Conservation (phyloP, 2,888 invertebrate species). For the Magallana nippona region DNA sequence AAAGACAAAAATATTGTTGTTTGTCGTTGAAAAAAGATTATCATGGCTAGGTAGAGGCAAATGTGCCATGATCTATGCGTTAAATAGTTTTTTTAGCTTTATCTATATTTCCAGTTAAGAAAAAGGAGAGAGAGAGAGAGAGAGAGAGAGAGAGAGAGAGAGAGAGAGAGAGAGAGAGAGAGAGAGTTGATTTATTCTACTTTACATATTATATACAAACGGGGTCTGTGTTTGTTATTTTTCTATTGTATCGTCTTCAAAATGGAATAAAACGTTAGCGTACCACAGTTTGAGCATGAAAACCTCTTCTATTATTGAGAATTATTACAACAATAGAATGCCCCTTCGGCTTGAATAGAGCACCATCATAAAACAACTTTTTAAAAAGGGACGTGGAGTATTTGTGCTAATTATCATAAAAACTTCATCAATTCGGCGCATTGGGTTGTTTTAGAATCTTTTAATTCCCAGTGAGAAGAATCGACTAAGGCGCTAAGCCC, state of each 20-base stretch:
- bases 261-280: not conserved
- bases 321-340: not conserved
- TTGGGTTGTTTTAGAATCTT: not conserved
- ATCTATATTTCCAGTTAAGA: no score
- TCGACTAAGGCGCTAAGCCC: slow-evolving; percentile 16
- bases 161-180: no score
- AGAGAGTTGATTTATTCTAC: no score
- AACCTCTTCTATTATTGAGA: not conserved
- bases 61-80: no score
- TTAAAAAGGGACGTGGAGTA: not conserved
- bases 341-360: not conserved
- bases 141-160: no score
- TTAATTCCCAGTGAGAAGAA: slow-evolving; percentile 8
- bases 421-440: slow-evolving; percentile 2
- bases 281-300: not conserved
- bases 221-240: not conserved
- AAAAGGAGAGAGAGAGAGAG: no score
- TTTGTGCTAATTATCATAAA: slow-evolving; percentile 27
- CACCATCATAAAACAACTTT: not conserved
- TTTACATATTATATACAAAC: no score
- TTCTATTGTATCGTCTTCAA: not conserved
- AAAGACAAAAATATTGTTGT: no score
- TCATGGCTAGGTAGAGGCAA: no score
- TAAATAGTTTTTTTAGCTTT: no score
- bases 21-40: no score